Evolutionary conservation across 2,888 invertebrate species (phyloP), one percentile per base, ranked within the genome.

Genomic region (Monopis laevigella): DNA sequence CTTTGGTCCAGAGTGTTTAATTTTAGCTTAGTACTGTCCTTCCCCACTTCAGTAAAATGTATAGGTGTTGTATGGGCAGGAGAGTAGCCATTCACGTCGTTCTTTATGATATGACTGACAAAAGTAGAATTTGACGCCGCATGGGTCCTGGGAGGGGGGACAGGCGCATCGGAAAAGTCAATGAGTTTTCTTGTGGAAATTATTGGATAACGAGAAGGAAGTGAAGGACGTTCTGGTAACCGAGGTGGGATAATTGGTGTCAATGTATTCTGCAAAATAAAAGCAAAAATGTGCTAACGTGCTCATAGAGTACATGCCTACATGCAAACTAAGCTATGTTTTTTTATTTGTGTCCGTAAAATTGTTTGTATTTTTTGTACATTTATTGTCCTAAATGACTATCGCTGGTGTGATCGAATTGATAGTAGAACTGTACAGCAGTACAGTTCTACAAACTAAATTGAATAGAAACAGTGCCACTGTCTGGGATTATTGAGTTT

Each of bases 241-340:
- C 72, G 67, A 60, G 77, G 75, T 56, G 75, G 74, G 55, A 63
- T 53, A 52, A 66, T 62, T 62, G 75, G 70, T 54, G 77, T 66
- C 65, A 72, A 56, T 62, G 75, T 74, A 61, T 66, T 75, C 78
- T 80, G 78, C 58, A 77, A 80, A 74, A 71, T 54, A 72, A 74
- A 75, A 72, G 62, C 8, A 48, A 62, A 67, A 62, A 68, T 74
- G 75, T 71, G 75, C 72, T 66, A 68, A 63, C 54, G 67, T 66
- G 74, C 73, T 61, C 67, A 65, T 65, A 61, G 48, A 64, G 62
- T 63, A 63, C 68, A 69, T 70, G 70, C 70, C 54, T 50, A 52
- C 50, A 51, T 39, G 32, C 32, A 32, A 21, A 5, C 24, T 21
- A 21, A 21, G 24, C 8, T 8, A 21, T 8, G 8, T 21, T 5